Evolutionary conservation across 2,797 vertebrate genomes (phyloP).

Genomic region (Enteromius argenteus): DNA sequence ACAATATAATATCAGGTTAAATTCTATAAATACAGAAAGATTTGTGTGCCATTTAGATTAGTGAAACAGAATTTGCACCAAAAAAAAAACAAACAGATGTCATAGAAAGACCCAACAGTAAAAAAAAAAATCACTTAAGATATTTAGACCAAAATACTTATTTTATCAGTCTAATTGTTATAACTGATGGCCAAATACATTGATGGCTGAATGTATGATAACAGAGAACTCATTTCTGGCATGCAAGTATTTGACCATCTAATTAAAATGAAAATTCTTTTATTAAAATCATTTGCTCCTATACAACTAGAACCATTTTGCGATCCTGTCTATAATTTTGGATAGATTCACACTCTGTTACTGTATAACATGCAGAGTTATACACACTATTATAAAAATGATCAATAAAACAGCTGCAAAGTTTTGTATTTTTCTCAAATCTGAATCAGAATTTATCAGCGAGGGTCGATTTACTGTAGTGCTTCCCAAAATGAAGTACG

Average conservation of each 20-base stretch:
- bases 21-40: not conserved
- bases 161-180: not conserved
- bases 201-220: not conserved
- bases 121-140: not conserved
- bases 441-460: not conserved
- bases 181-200: not conserved
- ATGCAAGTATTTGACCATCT: slow-evolving; percentile 39
- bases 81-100: not conserved
- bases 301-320: too few relatives aligned
- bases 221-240: slow-evolving; percentile 2
- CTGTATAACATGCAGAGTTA: not conserved
- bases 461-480: not conserved
- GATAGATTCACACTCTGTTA: not conserved
- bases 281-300: not conserved
- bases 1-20: not conserved
- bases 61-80: not conserved
- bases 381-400: not conserved
- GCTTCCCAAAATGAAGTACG: not conserved
- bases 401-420: not conserved
- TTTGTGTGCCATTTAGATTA: not conserved
- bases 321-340: not conserved
- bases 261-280: not conserved
- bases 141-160: not conserved
- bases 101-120: not conserved
- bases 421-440: slow-evolving; percentile 3